phyloP scores from a whole-genome alignment of 2,113 vertebrate genomes.

The Amblyopsis rosae region DNA sequence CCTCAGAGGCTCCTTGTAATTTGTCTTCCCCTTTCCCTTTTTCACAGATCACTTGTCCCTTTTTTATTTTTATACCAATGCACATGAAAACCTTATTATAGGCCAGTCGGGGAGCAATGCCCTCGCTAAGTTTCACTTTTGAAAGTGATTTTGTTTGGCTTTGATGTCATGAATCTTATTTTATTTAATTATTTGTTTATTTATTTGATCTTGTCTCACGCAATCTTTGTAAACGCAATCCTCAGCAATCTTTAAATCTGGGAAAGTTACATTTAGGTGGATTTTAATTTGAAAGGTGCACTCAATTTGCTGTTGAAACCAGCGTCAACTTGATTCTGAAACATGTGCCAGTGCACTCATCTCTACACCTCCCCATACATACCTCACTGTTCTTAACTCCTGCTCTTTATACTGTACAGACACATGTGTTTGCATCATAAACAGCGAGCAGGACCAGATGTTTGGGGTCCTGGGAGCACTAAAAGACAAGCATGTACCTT shows the following conservation, averaged over 20 bases:
- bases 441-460: no score
- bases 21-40: conserved; percentile 49
- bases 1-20: conserved; percentile 63
- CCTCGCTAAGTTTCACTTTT: conserved; percentile 60
- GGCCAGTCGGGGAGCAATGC: conserved; percentile 55
- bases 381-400: no score
- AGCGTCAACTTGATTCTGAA: no score
- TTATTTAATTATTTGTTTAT: conserved; percentile 14
- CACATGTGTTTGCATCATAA: no score
- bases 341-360: no score
- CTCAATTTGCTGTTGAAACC: no score
- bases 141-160: conserved; percentile 48
- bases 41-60: conserved; percentile 54
- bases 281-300: no score
- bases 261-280: no score
- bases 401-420: no score
- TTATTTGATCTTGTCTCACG: conserved; percentile 12
- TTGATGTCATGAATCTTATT: conserved; percentile 43
- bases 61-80: conserved; percentile 45
- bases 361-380: no score
- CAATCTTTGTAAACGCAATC: conserved; percentile 17
- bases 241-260: conserved; percentile 6
- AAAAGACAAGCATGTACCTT: neutral
- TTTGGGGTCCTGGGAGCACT: no score
- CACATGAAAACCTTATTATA: conserved; percentile 63